Evolutionary conservation across 2,113 vertebrate species (phyloP), one percentile per base, ranked within the genome.

Genomic region (Pardalotus punctatus): DNA sequence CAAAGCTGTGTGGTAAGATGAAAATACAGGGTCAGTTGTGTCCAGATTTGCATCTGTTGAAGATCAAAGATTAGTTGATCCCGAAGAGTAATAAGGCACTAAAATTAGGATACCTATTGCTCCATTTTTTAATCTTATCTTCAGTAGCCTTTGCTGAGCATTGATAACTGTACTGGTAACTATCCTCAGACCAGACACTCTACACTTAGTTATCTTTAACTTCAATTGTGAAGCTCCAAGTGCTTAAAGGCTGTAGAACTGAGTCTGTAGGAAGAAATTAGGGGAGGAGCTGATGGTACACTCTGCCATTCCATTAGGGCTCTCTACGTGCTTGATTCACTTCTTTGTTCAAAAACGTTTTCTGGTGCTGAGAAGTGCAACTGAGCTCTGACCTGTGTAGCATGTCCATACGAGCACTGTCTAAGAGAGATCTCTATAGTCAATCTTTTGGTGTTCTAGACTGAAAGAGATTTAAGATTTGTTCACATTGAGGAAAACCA

Each of bases 381-480:
- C 42, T 40, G 29, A 76, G 67, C 73, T 69, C 72, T 83, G 81
- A 90, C 4, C 66, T 64, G 48, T 54, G 38, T 80, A 38, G 25
- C 69, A 38, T 67, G 45, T 58, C 53, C 40, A 5, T 87, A 12
- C 4, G 15, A 84, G 74, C 79, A 10, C 73, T 81, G 43, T 13
- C 50, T 86, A 88, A 88, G 64, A 61, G 88, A 66, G 42, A 45
- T 64, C 62, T 74, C 79, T 71, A 35, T 45, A 79, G 62, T 78
- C 77, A 95, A 31, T 95, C 43, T 69, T 88, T 31, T 88, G 38
- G 56, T 56, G 36, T 88, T 93, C 91, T 91, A 61, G 71, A 97
- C 96, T 98, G 97, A 97, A 97, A 98, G 98, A 96, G 81, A 96
- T 97, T 94, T 94, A 92, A 90, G 93, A 90, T 96, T 96, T 97